These are phyloP conservation scores for Chrysomela aeneicollis DNA, from an alignment of 2,888 invertebrate species.

Conservation along the genomic window DNA sequence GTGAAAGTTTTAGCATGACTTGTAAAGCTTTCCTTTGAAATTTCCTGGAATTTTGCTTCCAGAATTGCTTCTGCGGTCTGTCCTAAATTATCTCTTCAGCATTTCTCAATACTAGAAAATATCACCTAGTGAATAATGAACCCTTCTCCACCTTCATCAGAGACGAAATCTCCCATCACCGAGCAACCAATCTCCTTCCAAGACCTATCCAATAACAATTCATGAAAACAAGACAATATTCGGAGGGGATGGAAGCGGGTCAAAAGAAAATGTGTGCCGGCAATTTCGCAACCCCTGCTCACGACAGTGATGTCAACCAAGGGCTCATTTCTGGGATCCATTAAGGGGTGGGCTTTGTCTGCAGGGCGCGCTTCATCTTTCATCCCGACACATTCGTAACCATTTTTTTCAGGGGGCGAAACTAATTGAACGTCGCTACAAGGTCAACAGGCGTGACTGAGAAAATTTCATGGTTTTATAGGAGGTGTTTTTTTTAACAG, in stretches of 20 bases:
- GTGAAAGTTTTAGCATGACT: no score
- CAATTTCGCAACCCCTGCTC: neutral
- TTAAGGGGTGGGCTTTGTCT: constrained; percentile 1
- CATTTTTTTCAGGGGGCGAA: constrained; percentile 12
- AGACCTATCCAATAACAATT: neutral
- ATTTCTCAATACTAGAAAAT: no score
- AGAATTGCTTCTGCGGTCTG: no score
- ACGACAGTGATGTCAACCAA: constrained; percentile 4
- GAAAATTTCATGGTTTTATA: neutral
- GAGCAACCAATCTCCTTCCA: neutral
- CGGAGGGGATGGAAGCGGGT: neutral
- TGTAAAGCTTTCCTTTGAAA: no score
- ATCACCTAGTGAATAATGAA: no score
- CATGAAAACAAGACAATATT: neutral
- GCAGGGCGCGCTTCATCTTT: neutral
- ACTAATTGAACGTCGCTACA: constrained; percentile 16
- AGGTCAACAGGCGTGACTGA: neutral
- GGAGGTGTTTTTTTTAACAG: no score
- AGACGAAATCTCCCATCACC: no score
- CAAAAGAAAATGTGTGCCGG: neutral
- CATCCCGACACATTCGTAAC: constrained; percentile 16
- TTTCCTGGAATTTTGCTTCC: no score
- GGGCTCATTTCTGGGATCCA: constrained; percentile 14
- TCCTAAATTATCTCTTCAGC: no score
- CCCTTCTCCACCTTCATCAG: no score